Conservation (phyloP, 1,140 invertebrate genomes). For the Cryptotermes secundus region DNA sequence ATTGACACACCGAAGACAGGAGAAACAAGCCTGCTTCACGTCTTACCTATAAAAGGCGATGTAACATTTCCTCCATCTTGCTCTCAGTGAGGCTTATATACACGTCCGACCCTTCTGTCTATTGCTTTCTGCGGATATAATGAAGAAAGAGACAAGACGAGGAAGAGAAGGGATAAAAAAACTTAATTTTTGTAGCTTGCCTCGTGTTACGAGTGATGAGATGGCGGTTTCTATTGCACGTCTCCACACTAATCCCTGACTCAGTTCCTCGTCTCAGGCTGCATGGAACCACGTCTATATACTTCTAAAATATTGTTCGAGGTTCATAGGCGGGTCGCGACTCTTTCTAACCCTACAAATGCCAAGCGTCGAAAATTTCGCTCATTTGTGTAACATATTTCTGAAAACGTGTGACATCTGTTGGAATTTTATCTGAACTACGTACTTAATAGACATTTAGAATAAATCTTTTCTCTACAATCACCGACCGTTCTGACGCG, state of each 20-base stretch:
- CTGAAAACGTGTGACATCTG: no score
- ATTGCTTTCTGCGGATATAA: conserved; percentile 6
- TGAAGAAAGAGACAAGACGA: not conserved
- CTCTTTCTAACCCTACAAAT: no score
- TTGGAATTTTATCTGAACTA: no score
- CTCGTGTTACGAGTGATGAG: not conserved
- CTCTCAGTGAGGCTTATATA: not conserved
- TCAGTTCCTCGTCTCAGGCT: not conserved
- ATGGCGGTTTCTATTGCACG: not conserved
- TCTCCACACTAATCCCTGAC: not conserved
- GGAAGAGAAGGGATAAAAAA: not conserved
- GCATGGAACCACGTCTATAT: no score
- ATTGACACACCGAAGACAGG: not conserved
- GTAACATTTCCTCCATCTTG: not conserved
- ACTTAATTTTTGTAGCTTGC: conserved; percentile 6
- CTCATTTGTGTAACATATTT: no score
- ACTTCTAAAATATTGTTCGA: no score
- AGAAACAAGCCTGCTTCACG: not conserved
- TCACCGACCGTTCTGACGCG: no score
- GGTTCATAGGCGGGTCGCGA: no score
- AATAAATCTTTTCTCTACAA: no score
- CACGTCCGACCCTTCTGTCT: not conserved
- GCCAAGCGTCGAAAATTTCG: no score
- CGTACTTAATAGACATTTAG: no score
- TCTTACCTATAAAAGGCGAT: conserved; percentile 15